Evolutionary conservation across 2,888 invertebrate species (phyloP).

Genomic region (Apamea monoglypha): DNA sequence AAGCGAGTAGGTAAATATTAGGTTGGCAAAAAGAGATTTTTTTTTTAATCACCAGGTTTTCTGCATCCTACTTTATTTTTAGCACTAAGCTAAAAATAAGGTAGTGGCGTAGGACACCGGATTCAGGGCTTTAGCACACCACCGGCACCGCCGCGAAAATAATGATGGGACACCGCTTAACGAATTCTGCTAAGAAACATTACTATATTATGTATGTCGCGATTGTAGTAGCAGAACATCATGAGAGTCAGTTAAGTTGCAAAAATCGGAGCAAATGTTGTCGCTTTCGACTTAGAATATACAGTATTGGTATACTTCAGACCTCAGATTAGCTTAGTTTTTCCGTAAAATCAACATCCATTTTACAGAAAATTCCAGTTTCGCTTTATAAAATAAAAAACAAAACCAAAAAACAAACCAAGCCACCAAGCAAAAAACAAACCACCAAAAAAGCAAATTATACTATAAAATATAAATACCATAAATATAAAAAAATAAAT

Average conservation of each 20-base stretch:
- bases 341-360: neutral
- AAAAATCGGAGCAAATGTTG: neutral
- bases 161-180: neutral
- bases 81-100: neutral
- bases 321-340: neutral
- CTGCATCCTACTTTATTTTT: no score
- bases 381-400: no score
- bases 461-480: no score
- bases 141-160: neutral
- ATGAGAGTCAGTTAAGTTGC: neutral
- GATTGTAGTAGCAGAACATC: neutral
- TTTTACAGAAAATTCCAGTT: neutral
- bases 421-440: no score
- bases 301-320: neutral
- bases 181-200: neutral
- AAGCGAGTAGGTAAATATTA: slow-evolving; percentile 44
- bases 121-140: neutral
- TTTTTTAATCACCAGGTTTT: neutral
- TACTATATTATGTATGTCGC: neutral
- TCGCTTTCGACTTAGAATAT: neutral
- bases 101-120: neutral
- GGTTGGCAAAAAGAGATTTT: neutral
- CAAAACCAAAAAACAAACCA: no score
- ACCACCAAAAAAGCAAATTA: no score
- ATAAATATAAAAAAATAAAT: no score